Base-by-base conservation (phyloP, 2,888 invertebrate species). In the Ectemnius continuus region DNA sequence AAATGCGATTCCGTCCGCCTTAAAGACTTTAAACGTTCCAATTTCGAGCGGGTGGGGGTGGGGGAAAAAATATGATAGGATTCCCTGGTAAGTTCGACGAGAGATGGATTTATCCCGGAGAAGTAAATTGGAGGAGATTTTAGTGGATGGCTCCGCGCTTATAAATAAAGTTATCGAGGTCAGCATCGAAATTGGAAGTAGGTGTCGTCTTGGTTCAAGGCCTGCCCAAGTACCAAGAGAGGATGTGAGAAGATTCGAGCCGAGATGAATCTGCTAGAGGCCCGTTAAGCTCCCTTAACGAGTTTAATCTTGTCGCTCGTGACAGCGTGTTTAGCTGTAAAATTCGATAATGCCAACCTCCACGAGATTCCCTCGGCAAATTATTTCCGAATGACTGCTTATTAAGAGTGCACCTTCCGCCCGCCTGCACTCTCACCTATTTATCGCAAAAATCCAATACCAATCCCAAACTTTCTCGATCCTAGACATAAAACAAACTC, bases 141-240 rank as follows among this genome's bases (percentile, higher is more conserved):
- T 36, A 36, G 11, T 11, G 36, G 23, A 57, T 16, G 18, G 4
- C 56, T 45, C 8, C 11, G 11, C 18, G 61, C 58, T 67, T 67
- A 61, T 67, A 71, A 71, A 71, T 67, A 67, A 67, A 20, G 36
- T 71, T 67, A 26, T 57, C 57, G 57, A 18, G 20, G 57, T 18
- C 13, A 6, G 59, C 48, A 23, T 36, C n/a, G 61, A 60, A 20
- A 56, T 6, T 57, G 67, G 48, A 52, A 46, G 57, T 67, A 20
- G 57, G 18, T 61, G 58, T 36, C 36, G 36, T 26, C 58, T 62
- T 28, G 61, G 62, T 71, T 71, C 71, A 62, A 71, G 71, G 67
- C 45, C 45, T 28, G 36, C 36, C 2, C 36, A n/a, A n/a, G 36
- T 36, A 36, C 6, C n/a, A n/a, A 16, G 16, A 46, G 48, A 26